Evolutionary conservation across 2,888 invertebrate species (phyloP).

Genomic region (Ormyrus rosae): DNA sequence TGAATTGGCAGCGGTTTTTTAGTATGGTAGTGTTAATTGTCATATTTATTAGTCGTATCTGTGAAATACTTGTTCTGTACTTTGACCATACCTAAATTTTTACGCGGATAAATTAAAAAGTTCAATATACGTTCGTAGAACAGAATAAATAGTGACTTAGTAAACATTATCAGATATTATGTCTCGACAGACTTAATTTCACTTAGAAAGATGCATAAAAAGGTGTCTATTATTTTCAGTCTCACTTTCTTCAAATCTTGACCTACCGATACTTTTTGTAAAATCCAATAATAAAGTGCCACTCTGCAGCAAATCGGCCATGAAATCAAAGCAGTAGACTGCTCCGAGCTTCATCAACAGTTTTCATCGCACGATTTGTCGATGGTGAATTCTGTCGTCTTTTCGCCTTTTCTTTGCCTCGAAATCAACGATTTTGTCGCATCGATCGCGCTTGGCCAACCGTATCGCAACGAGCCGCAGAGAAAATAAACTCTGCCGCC

Average conservation of each 20-base stretch:
- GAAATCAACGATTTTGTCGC: background rate
- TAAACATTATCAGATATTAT: background rate
- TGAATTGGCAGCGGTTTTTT: too few species aligned
- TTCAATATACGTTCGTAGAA: too few species aligned
- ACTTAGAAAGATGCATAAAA: background rate
- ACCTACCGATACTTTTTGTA: constrained; percentile 15
- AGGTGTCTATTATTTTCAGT: constrained; percentile 1
- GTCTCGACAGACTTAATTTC: background rate
- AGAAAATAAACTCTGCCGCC: constrained; percentile 8
- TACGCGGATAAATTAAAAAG: too few species aligned
- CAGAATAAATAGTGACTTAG: too few species aligned
- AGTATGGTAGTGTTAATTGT: too few species aligned
- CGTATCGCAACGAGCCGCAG: background rate
- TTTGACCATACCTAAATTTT: too few species aligned
- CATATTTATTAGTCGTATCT: too few species aligned
- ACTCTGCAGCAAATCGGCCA: constrained; percentile 15
- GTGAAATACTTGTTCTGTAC: too few species aligned
- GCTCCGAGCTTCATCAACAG: constrained; percentile 2
- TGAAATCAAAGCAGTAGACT: constrained; percentile 17
- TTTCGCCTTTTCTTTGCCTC: constrained; percentile 4
- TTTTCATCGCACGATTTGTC: constrained; percentile 6
- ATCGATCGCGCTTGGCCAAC: constrained; percentile 5
- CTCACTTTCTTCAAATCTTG: constrained; percentile 40
- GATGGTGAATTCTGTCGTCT: background rate
- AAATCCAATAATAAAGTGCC: constrained; percentile 33